These are phyloP conservation scores for Macaca nemestrina DNA, from an alignment of 2,113 vertebrate genomes.

Conservation along the genomic window DNA sequence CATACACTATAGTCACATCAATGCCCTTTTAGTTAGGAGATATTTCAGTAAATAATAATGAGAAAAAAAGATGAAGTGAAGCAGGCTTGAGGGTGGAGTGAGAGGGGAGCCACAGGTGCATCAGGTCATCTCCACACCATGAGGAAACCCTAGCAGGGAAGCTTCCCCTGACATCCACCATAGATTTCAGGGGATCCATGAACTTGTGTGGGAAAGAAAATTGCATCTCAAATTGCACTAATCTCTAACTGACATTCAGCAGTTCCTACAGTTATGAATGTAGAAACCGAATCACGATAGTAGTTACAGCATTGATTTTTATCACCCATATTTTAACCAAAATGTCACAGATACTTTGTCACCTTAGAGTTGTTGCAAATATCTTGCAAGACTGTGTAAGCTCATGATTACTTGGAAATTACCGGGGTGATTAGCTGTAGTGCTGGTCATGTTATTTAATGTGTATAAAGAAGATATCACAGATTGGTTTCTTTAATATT, in stretches of 20 bases:
- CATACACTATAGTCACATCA: background rate
- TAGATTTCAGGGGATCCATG: background rate
- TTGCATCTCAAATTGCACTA: accelerated
- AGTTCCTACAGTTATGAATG: background rate
- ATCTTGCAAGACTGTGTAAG: background rate
- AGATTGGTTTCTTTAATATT: constrained; percentile 31
- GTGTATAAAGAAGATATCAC: background rate
- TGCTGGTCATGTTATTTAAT: background rate
- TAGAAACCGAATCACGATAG: background rate
- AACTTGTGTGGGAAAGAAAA: background rate
- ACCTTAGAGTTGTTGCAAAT: background rate
- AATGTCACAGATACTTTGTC: background rate
- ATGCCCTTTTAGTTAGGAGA: background rate
- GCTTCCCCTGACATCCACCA: accelerated
- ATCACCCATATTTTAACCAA: background rate
- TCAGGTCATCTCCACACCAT: background rate
- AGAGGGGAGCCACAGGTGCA: background rate
- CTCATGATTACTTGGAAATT: background rate
- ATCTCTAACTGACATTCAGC: background rate
- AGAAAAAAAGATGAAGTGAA: background rate
- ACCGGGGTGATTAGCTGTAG: background rate
- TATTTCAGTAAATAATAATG: background rate
- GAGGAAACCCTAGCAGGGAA: background rate
- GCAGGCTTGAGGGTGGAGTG: background rate
- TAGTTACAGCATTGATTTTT: background rate